Conservation (phyloP, 2,888 invertebrate genomes). For the Callinectes sapidus region DNA sequence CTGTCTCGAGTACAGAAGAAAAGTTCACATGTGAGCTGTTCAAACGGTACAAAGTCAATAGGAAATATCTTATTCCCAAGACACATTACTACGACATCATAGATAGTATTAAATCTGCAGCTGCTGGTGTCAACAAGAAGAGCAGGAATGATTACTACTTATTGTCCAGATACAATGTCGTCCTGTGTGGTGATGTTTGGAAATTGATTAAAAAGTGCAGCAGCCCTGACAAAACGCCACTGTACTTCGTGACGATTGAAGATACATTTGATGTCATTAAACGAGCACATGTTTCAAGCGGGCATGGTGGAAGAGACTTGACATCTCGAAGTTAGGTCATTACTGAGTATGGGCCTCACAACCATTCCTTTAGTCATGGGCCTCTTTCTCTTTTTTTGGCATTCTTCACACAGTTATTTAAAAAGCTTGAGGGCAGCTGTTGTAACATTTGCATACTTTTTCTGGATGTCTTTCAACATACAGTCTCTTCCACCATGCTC, state of each 20-base stretch:
- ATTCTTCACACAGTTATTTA: not conserved
- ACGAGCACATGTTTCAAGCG: slow-evolving; percentile 42
- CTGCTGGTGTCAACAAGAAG: not conserved
- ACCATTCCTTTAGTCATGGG: slow-evolving; percentile 36
- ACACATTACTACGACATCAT: slow-evolving; percentile 40
- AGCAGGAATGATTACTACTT: slow-evolving; percentile 36
- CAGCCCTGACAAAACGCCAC: slow-evolving; percentile 15
- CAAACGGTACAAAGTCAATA: slow-evolving; percentile 37
- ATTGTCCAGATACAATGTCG: slow-evolving; percentile 2
- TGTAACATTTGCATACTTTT: slow-evolving; percentile 10
- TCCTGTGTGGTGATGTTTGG: slow-evolving; percentile 49
- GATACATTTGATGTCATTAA: slow-evolving; percentile 48
- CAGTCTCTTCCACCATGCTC: too few relatives aligned
- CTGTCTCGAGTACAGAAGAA: slow-evolving; percentile 43
- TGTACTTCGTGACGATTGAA: slow-evolving; percentile 52
- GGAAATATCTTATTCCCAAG: slow-evolving; percentile 53
- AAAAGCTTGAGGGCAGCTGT: not conserved
- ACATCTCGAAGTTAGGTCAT: slow-evolving; percentile 43
- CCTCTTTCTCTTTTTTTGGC: slow-evolving; percentile 35
- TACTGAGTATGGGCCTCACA: slow-evolving; percentile 31
- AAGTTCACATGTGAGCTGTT: slow-evolving; percentile 23
- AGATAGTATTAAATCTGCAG: slow-evolving; percentile 32
- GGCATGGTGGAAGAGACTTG: slow-evolving; percentile 50
- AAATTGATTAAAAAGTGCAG: slow-evolving; percentile 47
- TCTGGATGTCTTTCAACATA: not conserved